Evolutionary conservation across 2,113 vertebrate genomes (phyloP).

Genomic region (Regulus satrapa): DNA sequence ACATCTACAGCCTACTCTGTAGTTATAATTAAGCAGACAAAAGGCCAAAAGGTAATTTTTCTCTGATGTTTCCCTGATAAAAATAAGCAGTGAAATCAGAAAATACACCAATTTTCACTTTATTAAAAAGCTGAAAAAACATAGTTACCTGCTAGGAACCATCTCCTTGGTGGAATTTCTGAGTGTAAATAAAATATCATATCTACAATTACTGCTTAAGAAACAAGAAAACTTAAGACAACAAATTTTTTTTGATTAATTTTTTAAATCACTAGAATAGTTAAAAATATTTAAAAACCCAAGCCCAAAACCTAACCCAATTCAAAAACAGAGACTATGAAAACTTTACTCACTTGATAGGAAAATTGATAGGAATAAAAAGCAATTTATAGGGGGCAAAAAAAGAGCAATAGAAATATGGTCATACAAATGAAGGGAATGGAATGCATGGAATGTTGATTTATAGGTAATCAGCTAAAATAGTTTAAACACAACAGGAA

Average conservation of each 20-base stretch:
- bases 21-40: conserved; percentile 25
- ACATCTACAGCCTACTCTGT: background rate
- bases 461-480: background rate
- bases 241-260: background rate
- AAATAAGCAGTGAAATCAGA: conserved; percentile 32
- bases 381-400: background rate
- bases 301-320: background rate
- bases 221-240: background rate
- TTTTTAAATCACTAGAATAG: background rate
- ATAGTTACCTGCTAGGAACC: background rate
- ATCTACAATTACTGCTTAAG: background rate
- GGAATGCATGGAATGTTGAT: background rate
- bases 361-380: background rate
- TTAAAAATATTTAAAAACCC: background rate
- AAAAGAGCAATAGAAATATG: background rate
- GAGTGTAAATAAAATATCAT: background rate
- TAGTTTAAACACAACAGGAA: background rate
- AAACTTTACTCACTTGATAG: background rate
- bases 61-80: conserved; percentile 24
- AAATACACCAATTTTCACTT: conserved; percentile 12
- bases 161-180: conserved; percentile 27
- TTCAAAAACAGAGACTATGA: background rate
- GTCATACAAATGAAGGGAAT: background rate
- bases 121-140: conserved; percentile 27
- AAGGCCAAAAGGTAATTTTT: conserved; percentile 30